A percentile compares a stretch with the other conserved stretches of the same genome.
Evolutionary conservation across 2,888 invertebrate genomes (phyloP).

Genomic region (Drosophila borborema): DNA sequence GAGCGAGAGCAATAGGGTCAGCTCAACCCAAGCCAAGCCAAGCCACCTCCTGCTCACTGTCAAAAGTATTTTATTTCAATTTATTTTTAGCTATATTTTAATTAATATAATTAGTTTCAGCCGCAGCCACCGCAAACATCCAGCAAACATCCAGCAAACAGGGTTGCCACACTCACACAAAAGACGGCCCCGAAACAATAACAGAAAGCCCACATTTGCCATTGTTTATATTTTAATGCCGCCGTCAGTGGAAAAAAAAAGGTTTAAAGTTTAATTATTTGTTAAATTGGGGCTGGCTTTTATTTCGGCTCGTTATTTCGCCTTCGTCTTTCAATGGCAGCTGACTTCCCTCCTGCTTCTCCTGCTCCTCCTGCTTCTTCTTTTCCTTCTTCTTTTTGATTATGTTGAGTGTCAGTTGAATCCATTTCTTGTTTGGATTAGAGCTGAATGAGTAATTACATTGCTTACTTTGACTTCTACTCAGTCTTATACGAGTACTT

Average conservation of each 20-base stretch:
- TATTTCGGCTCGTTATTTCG: slow-evolving; percentile 15
- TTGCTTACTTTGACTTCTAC: neutral
- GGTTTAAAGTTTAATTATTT: slow-evolving; percentile 64
- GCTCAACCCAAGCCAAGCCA: too few relatives aligned
- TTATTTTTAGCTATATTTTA: slow-evolving; percentile 57
- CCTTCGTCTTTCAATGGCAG: slow-evolving; percentile 10
- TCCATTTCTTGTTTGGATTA: slow-evolving; percentile 1
- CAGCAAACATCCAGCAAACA: too few relatives aligned
- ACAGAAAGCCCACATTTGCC: slow-evolving; percentile 31
- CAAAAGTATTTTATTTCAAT: slow-evolving; percentile 65
- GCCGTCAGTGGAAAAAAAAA: slow-evolving; percentile 7
- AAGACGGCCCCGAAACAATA: slow-evolving; percentile 9
- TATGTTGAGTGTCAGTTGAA: neutral
- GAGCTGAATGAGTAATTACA: neutral
- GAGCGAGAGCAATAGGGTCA: neutral
- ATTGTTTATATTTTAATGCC: slow-evolving; percentile 39
- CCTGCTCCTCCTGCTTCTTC: neutral
- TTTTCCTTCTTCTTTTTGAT: neutral
- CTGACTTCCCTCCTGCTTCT: neutral
- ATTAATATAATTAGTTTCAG: slow-evolving; percentile 72
- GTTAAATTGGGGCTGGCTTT: slow-evolving; percentile 29
- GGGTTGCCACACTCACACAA: slow-evolving; percentile 27
- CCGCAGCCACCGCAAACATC: slow-evolving; percentile 30
- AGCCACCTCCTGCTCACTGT: slow-evolving; percentile 32
- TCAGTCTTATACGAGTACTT: neutral